Conservation (phyloP, 2,113 vertebrate genomes). For the Corythornis madagascariensis region DNA sequence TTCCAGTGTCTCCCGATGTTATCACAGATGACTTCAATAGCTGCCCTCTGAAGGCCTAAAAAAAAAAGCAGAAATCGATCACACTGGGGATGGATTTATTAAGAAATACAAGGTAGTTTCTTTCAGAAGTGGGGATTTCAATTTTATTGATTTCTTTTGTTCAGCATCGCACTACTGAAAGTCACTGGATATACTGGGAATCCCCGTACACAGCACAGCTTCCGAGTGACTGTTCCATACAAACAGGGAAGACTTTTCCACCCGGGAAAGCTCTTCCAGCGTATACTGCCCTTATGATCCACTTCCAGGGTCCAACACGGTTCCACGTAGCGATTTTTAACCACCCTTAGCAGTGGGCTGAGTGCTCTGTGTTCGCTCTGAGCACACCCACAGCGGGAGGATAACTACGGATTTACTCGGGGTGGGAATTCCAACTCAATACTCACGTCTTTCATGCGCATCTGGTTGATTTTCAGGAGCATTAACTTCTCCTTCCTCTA, state of each 20-base stretch:
- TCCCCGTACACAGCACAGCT: accelerated
- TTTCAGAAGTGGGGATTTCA: background rate
- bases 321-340: accelerated
- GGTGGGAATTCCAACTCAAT: too few relatives aligned
- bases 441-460: constrained; percentile 70
- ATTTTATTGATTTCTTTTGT: too few relatives aligned
- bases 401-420: accelerated
- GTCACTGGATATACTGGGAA: accelerated
- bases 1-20: constrained; percentile 80
- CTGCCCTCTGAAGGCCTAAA: constrained; percentile 75
- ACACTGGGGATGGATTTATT: background rate
- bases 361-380: background rate
- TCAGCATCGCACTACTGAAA: background rate
- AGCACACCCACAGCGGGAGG: background rate
- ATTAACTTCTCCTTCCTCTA: background rate
- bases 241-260: accelerated
- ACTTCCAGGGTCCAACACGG: background rate
- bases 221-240: background rate
- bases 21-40: constrained; percentile 69
- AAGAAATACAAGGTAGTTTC: background rate
- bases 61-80: background rate
- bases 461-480: background rate
- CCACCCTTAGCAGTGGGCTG: background rate
- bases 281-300: background rate
- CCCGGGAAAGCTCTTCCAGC: background rate